phyloP scores from a whole-genome alignment of 2,113 vertebrate genomes.

The Apaloderma vittatum region DNA sequence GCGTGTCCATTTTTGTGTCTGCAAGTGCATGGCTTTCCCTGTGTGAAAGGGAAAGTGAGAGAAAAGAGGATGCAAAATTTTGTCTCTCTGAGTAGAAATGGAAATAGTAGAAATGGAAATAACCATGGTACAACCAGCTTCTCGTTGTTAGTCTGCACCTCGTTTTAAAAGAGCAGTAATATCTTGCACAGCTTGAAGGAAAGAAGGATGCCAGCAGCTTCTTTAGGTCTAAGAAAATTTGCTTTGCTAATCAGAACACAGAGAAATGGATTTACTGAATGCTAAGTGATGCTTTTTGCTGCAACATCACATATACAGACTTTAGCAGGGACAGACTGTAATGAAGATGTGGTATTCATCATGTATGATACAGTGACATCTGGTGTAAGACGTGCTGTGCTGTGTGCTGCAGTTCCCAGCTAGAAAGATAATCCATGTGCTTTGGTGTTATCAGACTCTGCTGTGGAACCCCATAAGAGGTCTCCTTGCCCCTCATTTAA shows the following conservation, averaged over 20 bases:
- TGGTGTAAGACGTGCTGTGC: conserved; percentile 37
- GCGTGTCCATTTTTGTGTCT: neutral
- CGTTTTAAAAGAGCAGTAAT: neutral
- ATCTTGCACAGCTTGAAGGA: neutral
- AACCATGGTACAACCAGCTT: neutral
- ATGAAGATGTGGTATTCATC: conserved; percentile 44
- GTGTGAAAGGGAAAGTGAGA: neutral
- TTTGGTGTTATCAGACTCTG: neutral
- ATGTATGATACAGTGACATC: conserved; percentile 62
- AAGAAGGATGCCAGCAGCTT: neutral
- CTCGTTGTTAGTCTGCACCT: neutral
- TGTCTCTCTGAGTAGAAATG: neutral
- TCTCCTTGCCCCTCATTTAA: neutral
- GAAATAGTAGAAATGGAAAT: neutral
- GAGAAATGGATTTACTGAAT: neutral
- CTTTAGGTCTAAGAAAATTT: neutral
- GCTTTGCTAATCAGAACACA: neutral
- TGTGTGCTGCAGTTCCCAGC: neutral
- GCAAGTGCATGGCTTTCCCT: neutral
- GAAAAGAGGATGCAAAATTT: neutral
- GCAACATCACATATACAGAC: neutral
- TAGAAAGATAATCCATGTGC: neutral
- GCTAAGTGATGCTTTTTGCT: neutral
- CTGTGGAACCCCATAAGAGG: neutral
- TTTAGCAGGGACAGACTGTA: neutral